A percentile compares a stretch with the other conserved stretches of the same genome.
These are phyloP conservation scores for Spinibarbus caldwelli DNA, from an alignment of 2,797 vertebrate genomes.

Conservation along the genomic window DNA sequence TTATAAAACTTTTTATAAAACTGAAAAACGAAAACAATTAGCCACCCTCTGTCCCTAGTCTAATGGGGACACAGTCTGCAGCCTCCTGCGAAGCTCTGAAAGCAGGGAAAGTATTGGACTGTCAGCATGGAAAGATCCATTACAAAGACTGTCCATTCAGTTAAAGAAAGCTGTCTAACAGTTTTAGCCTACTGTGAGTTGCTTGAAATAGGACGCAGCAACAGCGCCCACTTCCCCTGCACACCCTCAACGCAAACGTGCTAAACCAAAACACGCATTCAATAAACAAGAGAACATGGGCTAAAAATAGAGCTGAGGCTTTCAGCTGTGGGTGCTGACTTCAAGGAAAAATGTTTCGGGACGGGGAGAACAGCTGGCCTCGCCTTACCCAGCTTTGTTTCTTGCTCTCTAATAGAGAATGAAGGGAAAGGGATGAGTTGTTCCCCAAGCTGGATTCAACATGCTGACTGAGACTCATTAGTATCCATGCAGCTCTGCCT, in stretches of 20 bases:
- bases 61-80: not conserved
- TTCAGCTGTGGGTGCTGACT: not conserved
- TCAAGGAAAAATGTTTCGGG: conserved; percentile 17
- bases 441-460: conserved; percentile 6
- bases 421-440: not conserved
- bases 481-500: conserved; percentile 8
- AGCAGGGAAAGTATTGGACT: conserved; percentile 5
- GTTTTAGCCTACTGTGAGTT: not conserved
- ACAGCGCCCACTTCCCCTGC: conserved; percentile 14
- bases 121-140: conserved; percentile 26
- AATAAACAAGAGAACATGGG: conserved; percentile 4
- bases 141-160: conserved; percentile 24
- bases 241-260: conserved; percentile 24
- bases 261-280: conserved; percentile 17
- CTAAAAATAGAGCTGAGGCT: conserved; percentile 40
- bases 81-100: conserved; percentile 7
- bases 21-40: conserved; percentile 13
- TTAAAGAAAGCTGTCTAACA: conserved; percentile 24
- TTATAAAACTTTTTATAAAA: too few species aligned
- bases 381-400: not conserved
- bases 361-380: conserved; percentile 7
- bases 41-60: not conserved
- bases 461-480: conserved; percentile 32
- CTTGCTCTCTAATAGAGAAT: not conserved
- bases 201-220: conserved; percentile 3